phyloP scores from a whole-genome alignment of 2,797 vertebrate species.

The Phoebastria nigripes region DNA sequence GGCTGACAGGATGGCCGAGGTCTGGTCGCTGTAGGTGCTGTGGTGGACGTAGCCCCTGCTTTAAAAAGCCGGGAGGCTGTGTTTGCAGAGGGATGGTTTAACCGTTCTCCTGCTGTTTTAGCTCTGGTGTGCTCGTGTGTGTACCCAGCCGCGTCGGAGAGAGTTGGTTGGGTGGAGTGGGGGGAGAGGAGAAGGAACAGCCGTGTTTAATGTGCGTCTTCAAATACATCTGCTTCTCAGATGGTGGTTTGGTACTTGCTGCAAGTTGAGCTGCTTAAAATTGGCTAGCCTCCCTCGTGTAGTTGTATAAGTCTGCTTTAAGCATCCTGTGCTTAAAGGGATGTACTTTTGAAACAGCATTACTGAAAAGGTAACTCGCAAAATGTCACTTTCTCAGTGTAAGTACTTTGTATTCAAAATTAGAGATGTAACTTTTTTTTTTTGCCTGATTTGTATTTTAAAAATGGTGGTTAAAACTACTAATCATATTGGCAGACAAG shows the following conservation, averaged over 20 bases:
- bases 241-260: background rate
- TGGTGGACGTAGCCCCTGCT: fast-evolving
- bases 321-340: background rate
- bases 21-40: background rate
- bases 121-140: background rate
- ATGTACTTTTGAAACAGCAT: fast-evolving
- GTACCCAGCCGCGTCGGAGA: background rate
- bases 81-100: fast-evolving
- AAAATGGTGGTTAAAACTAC: fast-evolving
- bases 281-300: fast-evolving
- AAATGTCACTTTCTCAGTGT: fast-evolving
- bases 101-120: too few species aligned
- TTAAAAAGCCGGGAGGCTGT: background rate
- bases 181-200: background rate
- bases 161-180: background rate
- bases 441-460: background rate
- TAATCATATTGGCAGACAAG: background rate
- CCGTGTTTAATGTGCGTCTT: fast-evolving
- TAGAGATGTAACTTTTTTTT: background rate
- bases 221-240: fast-evolving
- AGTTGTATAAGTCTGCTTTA: fast-evolving
- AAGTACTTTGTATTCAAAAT: background rate
- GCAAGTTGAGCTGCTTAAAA: background rate
- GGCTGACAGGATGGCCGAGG: background rate
- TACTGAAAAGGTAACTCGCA: background rate